Conservation (phyloP, 1,140 invertebrate genomes). For the Octopus sinensis region DNA sequence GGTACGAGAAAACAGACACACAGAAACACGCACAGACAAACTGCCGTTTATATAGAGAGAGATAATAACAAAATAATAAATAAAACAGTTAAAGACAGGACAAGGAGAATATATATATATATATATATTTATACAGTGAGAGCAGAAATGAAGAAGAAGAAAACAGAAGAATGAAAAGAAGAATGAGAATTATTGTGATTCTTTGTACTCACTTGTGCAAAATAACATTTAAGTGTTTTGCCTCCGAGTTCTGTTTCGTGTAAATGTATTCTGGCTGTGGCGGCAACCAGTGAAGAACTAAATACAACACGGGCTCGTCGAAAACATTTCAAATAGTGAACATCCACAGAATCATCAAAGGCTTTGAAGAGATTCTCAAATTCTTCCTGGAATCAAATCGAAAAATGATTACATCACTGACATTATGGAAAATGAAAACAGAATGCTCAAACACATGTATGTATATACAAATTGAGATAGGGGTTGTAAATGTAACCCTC, state of each 20-base stretch:
- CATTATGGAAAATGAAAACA: too few species aligned
- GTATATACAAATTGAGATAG: too few species aligned
- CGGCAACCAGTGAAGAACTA: slow-evolving; percentile 73
- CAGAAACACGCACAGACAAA: too few species aligned
- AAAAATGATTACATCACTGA: not conserved
- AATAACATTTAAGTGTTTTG: slow-evolving; percentile 85
- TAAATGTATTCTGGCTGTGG: slow-evolving; percentile 77
- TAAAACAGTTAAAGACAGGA: too few species aligned
- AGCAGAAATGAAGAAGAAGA: not conserved
- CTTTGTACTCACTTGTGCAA: slow-evolving; percentile 69
- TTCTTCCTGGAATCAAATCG: slow-evolving; percentile 55
- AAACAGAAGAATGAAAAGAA: not conserved
- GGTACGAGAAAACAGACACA: too few species aligned
- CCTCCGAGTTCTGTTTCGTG: slow-evolving; percentile 81
- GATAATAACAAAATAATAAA: too few species aligned
- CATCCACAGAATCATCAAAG: slow-evolving; percentile 74
- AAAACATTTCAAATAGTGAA: slow-evolving; percentile 93
- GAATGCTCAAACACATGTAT: too few species aligned
- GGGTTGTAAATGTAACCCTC: too few species aligned
- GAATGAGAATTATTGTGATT: not conserved
- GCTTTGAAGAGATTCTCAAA: slow-evolving; percentile 81
- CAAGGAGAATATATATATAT: too few species aligned
- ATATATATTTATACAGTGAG: too few species aligned
- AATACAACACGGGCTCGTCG: slow-evolving; percentile 86
- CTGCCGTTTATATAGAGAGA: too few species aligned